Evolutionary conservation across 2,888 invertebrate species (phyloP).

Genomic region (Leucozona laternaria): DNA sequence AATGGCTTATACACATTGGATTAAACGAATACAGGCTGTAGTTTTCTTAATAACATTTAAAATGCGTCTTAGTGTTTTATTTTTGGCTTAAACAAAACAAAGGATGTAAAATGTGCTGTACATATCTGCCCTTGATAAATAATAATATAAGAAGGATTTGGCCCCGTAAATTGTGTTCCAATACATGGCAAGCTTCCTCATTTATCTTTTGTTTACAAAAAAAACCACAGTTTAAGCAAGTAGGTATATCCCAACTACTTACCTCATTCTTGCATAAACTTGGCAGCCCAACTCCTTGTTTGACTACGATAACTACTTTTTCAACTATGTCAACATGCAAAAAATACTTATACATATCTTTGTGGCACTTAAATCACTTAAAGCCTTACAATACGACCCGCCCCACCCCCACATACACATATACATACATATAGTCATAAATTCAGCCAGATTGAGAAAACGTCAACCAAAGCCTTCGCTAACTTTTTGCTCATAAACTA

Average conservation of each 20-base stretch:
- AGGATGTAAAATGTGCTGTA: too few relatives aligned
- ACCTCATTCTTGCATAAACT: not conserved
- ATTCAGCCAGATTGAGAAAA: conserved; percentile 24
- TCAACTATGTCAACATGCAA: conserved; percentile 27
- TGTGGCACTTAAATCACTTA: conserved; percentile 29
- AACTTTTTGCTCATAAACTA: conserved; percentile 10
- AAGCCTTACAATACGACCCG: not conserved
- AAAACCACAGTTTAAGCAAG: not conserved
- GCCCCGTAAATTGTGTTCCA: too few relatives aligned
- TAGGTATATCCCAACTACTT: not conserved
- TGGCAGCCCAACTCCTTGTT: not conserved
- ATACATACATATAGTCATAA: conserved; percentile 3
- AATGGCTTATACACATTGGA: too few relatives aligned
- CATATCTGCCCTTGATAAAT: too few relatives aligned
- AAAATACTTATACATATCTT: not conserved
- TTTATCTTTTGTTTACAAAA: not conserved
- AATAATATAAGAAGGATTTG: too few relatives aligned
- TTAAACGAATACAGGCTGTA: too few relatives aligned
- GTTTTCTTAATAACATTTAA: too few relatives aligned
- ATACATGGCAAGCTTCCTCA: too few relatives aligned
- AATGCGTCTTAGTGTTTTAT: too few relatives aligned
- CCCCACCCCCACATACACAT: not conserved
- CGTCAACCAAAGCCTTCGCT: not conserved
- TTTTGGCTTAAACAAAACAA: too few relatives aligned
- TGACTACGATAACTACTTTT: not conserved